Percentiles rank a stretch among this genome's conserved stretches.
phyloP scores from a whole-genome alignment of 2,113 vertebrate species.

The Acrocephalus arundinaceus region DNA sequence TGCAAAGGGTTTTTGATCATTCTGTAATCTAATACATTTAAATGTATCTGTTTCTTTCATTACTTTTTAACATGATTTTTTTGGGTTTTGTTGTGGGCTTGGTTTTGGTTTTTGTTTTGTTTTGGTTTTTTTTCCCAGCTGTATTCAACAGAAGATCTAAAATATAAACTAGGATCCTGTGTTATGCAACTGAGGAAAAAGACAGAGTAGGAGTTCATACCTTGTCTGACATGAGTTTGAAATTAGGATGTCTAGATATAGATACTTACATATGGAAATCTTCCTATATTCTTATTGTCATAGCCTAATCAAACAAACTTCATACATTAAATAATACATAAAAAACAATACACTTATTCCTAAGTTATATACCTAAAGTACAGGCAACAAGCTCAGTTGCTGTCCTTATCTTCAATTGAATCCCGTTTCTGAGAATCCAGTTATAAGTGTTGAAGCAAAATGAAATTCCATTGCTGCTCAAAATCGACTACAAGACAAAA shows the following conservation, averaged over 20 bases:
- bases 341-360: background rate
- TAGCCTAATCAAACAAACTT: background rate
- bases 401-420: background rate
- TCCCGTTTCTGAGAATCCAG: background rate
- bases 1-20: accelerated
- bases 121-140: accelerated
- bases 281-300: background rate
- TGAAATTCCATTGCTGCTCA: background rate
- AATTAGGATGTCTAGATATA: background rate
- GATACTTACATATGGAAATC: background rate
- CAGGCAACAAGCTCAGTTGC: background rate
- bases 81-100: background rate
- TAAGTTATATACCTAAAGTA: background rate
- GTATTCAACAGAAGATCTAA: background rate
- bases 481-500: background rate
- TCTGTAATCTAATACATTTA: background rate
- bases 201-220: background rate
- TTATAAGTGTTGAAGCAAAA: background rate
- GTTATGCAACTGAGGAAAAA: background rate
- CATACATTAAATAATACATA: background rate
- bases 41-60: background rate
- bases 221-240: background rate
- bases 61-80: background rate
- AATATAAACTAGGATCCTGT: background rate
- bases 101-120: background rate